These are phyloP conservation scores for Bambusicola thoracicus DNA, from an alignment of 2,113 vertebrate species.

Conservation along the genomic window DNA sequence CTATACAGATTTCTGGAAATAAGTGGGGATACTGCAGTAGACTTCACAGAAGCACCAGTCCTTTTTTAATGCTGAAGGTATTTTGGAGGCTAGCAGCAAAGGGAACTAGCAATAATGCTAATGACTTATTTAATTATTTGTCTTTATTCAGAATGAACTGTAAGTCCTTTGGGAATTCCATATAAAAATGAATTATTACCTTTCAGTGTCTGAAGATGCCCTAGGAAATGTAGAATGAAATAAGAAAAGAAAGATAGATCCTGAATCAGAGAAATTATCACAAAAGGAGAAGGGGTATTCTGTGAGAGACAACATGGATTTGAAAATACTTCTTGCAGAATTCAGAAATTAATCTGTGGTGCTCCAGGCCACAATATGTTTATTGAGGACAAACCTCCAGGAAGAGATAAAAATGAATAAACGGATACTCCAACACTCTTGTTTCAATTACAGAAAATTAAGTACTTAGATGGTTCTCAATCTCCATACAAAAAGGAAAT, in stretches of 20 bases:
- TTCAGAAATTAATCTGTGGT: neutral
- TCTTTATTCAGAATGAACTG: neutral
- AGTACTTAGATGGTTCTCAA: slow-evolving; percentile 16
- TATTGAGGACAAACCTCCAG: slow-evolving; percentile 13
- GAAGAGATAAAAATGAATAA: neutral
- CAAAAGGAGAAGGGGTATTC: neutral
- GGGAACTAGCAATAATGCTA: neutral
- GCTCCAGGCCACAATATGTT: neutral
- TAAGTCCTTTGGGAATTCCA: neutral
- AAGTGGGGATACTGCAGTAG: neutral
- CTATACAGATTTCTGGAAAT: slow-evolving; percentile 50
- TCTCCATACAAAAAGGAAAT: neutral
- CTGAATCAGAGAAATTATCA: neutral
- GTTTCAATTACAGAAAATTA: slow-evolving; percentile 40
- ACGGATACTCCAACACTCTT: neutral
- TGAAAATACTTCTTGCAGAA: neutral
- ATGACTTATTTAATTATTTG: neutral
- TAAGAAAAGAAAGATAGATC: neutral
- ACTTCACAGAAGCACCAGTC: slow-evolving; percentile 1
- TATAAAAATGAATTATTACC: neutral
- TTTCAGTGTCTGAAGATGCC: neutral
- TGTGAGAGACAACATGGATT: neutral
- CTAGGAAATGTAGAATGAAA: neutral
- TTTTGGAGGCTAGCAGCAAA: slow-evolving; percentile 7
- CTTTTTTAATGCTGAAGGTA: slow-evolving; percentile 1